A percentile compares a stretch with the other conserved stretches of the same genome.
Evolutionary conservation across 2,113 vertebrate species (phyloP).

Genomic region (Serranochromis macrocephalus): DNA sequence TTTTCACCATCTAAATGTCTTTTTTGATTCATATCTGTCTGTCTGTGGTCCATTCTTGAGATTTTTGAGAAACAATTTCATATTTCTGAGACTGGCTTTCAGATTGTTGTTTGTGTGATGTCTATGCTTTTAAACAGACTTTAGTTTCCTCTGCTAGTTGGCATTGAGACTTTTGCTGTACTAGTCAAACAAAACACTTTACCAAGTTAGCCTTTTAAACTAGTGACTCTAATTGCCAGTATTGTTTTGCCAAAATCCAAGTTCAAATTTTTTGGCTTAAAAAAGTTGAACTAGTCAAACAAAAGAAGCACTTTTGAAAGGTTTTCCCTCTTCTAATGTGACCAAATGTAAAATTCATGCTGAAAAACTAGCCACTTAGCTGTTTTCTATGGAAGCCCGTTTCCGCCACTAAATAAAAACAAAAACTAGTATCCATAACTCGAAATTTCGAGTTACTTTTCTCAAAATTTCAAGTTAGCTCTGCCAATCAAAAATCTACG

Average conservation of each 20-base stretch:
- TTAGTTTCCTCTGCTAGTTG: neutral
- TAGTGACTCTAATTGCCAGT: neutral
- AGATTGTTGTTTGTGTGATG: neutral
- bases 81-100: neutral
- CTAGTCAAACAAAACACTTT: neutral
- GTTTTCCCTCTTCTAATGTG: neutral
- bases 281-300: neutral
- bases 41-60: neutral
- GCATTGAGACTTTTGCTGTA: fast-evolving
- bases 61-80: neutral
- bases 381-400: neutral
- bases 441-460: too few species aligned
- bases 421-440: too few species aligned
- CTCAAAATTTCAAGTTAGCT: too few species aligned
- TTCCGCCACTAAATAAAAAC: too few species aligned
- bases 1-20: neutral
- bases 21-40: neutral
- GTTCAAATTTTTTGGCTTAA: fast-evolving
- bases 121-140: neutral
- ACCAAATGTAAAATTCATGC: fast-evolving
- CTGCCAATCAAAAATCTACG: too few species aligned
- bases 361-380: fast-evolving
- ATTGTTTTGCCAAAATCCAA: fast-evolving
- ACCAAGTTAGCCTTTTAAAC: fast-evolving
- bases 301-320: fast-evolving